Evolutionary conservation across 2,113 vertebrate genomes (phyloP).

Genomic region (Ia io): DNA sequence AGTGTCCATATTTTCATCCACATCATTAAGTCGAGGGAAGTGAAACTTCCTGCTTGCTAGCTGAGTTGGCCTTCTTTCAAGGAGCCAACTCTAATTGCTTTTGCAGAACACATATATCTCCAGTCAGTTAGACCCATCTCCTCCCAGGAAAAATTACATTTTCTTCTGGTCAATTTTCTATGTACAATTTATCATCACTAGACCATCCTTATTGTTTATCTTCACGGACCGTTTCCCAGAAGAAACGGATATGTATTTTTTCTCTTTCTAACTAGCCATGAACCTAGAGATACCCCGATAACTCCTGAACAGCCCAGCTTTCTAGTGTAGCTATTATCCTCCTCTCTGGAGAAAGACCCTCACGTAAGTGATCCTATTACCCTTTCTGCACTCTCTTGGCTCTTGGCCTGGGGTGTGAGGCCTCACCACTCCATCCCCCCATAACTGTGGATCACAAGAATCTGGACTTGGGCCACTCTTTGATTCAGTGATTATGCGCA

Average conservation of each 20-base stretch:
- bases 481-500: neutral
- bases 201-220: conserved; percentile 40
- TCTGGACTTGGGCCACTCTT: neutral
- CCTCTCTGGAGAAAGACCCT: neutral
- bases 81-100: conserved; percentile 42
- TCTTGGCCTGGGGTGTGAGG: neutral
- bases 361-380: neutral
- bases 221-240: conserved; percentile 27
- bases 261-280: neutral
- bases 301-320: neutral
- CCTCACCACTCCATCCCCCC: neutral
- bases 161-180: conserved; percentile 31
- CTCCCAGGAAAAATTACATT: neutral
- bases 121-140: neutral
- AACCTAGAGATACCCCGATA: neutral
- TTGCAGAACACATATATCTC: conserved; percentile 29
- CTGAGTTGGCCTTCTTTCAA: conserved; percentile 16
- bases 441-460: neutral
- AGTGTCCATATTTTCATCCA: neutral
- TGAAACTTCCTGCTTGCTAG: conserved; percentile 40
- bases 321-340: neutral
- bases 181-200: conserved; percentile 33
- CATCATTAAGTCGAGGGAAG: conserved; percentile 9
- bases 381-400: neutral
- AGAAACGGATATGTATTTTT: neutral